These are phyloP conservation scores for Clinocottus analis DNA, from an alignment of 2,113 vertebrate genomes.

Conservation along the genomic window DNA sequence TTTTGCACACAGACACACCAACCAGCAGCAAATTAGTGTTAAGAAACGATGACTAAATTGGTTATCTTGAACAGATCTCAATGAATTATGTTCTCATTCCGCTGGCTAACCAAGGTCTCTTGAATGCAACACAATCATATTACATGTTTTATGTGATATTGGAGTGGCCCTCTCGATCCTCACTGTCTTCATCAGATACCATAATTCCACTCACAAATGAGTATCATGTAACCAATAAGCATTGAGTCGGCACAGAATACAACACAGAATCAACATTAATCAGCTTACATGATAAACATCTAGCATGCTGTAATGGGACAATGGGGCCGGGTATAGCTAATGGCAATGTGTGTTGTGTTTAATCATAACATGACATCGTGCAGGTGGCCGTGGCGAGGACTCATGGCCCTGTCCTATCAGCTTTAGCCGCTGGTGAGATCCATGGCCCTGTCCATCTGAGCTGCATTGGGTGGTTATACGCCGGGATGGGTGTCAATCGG, in stretches of 20 bases:
- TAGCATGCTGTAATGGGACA: slow-evolving; percentile 45
- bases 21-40: slow-evolving; percentile 42
- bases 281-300: slow-evolving; percentile 47
- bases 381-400: slow-evolving; percentile 47
- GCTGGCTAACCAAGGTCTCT: background rate
- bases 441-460: slow-evolving; percentile 72
- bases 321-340: background rate
- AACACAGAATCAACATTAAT: slow-evolving; percentile 54
- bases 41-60: slow-evolving; percentile 55
- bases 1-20: slow-evolving; percentile 3
- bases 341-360: slow-evolving; percentile 23
- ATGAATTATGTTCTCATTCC: slow-evolving; percentile 46
- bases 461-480: slow-evolving; percentile 55
- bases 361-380: slow-evolving; percentile 65
- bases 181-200: slow-evolving; percentile 57
- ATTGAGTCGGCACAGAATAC: slow-evolving; percentile 35
- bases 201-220: slow-evolving; percentile 55
- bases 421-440: slow-evolving; percentile 51
- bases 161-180: slow-evolving; percentile 22
- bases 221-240: slow-evolving; percentile 41
- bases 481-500: slow-evolving; percentile 41
- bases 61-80: slow-evolving; percentile 60
- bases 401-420: slow-evolving; percentile 65
- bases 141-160: slow-evolving; percentile 12
- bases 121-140: slow-evolving; percentile 25